phyloP scores from a whole-genome alignment of 1,140 invertebrate species.

The Drosophila repleta region DNA sequence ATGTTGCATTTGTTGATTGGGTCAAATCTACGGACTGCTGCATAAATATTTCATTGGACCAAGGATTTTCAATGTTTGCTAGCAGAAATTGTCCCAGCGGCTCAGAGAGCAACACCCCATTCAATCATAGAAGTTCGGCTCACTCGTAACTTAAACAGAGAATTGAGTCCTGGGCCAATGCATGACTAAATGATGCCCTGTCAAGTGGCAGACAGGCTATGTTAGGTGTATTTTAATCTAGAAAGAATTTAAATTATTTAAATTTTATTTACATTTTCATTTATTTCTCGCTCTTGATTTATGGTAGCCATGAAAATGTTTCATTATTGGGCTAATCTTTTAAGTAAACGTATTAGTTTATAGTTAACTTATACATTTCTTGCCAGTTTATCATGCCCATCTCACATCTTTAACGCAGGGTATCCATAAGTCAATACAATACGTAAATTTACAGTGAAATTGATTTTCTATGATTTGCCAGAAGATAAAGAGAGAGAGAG shows the following conservation, averaged over 20 bases:
- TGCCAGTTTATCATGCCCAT: not conserved
- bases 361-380: not conserved
- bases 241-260: too few relatives aligned
- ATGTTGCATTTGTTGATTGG: slow-evolving; percentile 16
- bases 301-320: too few relatives aligned
- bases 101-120: slow-evolving; percentile 10
- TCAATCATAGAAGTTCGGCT: slow-evolving; percentile 27
- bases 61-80: slow-evolving; percentile 29
- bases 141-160: slow-evolving; percentile 13
- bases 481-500: not conserved
- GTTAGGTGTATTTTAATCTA: too few relatives aligned
- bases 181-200: not conserved
- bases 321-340: too few relatives aligned
- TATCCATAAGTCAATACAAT: slow-evolving; percentile 26
- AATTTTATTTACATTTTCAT: not conserved
- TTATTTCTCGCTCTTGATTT: not conserved
- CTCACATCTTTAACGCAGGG: slow-evolving; percentile 3
- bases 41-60: slow-evolving; percentile 37
- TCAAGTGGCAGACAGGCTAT: not conserved
- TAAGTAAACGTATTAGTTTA: not conserved
- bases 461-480: slow-evolving; percentile 47
- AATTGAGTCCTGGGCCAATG: not conserved
- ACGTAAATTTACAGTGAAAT: slow-evolving; percentile 40
- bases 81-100: slow-evolving; percentile 33
- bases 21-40: not conserved